Conservation (phyloP, 2,113 vertebrate genomes). For the Sturnus vulgaris region DNA sequence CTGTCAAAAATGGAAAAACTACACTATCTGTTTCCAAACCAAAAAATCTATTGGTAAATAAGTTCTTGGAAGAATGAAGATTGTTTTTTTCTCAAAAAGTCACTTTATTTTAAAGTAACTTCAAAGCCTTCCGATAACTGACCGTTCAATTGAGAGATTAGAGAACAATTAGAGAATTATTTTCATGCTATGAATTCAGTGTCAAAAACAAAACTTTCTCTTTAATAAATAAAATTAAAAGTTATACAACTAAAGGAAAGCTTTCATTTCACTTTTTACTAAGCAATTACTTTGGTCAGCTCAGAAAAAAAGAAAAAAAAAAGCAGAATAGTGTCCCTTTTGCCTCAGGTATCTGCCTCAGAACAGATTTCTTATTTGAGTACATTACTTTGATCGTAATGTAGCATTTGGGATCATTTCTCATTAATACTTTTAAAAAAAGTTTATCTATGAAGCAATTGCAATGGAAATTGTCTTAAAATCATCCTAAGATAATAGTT, state of each 20-base stretch:
- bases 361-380: neutral
- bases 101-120: neutral
- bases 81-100: neutral
- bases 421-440: rapidly evolving
- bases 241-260: neutral
- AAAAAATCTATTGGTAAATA: neutral
- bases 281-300: neutral
- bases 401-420: neutral
- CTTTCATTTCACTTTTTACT: neutral
- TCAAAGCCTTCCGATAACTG: neutral
- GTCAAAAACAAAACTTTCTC: neutral
- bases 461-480: neutral
- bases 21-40: neutral
- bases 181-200: neutral
- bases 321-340: neutral
- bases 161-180: neutral
- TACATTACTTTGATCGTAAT: no score
- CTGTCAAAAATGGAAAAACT: neutral
- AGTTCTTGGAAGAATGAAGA: neutral
- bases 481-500: neutral
- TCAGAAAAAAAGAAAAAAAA: neutral
- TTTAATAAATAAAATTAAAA: neutral
- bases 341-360: neutral
- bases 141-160: neutral
- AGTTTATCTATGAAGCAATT: neutral